Conservation (phyloP, 2,888 invertebrate genomes). For the Philonicus albiceps region DNA sequence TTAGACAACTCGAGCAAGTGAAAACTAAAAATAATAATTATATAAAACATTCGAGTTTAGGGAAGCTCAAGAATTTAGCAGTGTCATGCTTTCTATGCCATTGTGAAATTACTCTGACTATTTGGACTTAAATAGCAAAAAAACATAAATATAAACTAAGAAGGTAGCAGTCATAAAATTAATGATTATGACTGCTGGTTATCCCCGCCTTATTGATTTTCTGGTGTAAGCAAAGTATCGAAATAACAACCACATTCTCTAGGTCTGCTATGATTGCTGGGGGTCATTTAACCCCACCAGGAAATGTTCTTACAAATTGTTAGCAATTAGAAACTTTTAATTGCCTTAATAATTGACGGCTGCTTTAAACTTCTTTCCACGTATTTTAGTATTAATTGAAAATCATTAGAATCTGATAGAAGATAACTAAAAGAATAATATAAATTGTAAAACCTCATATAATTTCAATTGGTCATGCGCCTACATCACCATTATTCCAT, state of each 20-base stretch:
- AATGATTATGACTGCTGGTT: neutral
- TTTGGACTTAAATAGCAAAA: neutral
- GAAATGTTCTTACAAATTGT: neutral
- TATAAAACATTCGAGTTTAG: neutral
- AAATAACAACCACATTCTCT: neutral
- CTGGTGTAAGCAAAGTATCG: neutral
- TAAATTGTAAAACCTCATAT: neutral
- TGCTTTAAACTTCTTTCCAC: neutral
- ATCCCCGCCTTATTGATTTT: neutral
- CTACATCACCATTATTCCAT: no score
- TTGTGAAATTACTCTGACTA: neutral
- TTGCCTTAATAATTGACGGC: constrained; percentile 15
- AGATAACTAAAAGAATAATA: neutral
- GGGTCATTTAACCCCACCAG: neutral
- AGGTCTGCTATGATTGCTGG: neutral
- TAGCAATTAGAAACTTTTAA: constrained; percentile 32
- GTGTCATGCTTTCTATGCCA: neutral
- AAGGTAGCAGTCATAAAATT: neutral
- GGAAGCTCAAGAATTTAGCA: neutral
- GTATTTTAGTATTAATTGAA: constrained; percentile 17
- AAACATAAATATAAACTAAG: neutral
- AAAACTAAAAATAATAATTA: constrained; percentile 21
- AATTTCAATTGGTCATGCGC: neutral
- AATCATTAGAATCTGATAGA: constrained; percentile 10
- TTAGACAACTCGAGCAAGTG: neutral